Evolutionary conservation across 2,888 invertebrate species (phyloP), one percentile per base, ranked within the genome.

Genomic region (Argyresthia albistria): DNA sequence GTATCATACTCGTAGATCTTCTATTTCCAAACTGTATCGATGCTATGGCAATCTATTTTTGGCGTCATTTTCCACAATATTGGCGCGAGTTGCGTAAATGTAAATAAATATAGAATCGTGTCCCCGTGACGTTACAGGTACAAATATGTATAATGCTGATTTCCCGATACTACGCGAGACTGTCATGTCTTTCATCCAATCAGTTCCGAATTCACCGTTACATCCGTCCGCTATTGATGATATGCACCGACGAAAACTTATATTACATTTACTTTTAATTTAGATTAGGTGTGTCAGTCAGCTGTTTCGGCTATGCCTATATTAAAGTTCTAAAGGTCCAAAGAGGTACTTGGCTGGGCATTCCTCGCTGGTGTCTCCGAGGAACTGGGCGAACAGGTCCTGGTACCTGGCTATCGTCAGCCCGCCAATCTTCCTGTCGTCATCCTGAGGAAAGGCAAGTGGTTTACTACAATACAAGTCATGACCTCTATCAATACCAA

Each of bases 341-440:
- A 95, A 95, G 12, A 95, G 88, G 65, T 93, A 91, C 51, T 92
- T 92, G 43, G 94, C 94, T 56, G 91, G 89, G 66, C 91, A 91
- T 62, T 91, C 89, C 54, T 94, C 93, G 60, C 90, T 91, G 42
- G 91, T 91, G 73, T 95, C 93, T 25, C 95, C 94, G 56, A 95
- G 88, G 81, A 93, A 95, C 74, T 93, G 91, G 0, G 94, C 94
- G 72, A 95, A 95, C 3, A 95, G 87, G 72, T 95, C 95, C 73
- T 95, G 93, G 70, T 95, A 95, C 69, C 95, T 90, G 6, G 93
- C 90, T 55, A 95, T 72, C 2, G 93, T 93, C 48, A 95, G 80
- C 4, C 95, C 95, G 35, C 95, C 95, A 65, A 91, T 90, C 79
- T 91, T 91, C 68, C 93, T 89, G 78, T 95, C 95, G 57, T 94